Conservation (phyloP, 2,888 invertebrate species). For the Epicampocera succincta region DNA sequence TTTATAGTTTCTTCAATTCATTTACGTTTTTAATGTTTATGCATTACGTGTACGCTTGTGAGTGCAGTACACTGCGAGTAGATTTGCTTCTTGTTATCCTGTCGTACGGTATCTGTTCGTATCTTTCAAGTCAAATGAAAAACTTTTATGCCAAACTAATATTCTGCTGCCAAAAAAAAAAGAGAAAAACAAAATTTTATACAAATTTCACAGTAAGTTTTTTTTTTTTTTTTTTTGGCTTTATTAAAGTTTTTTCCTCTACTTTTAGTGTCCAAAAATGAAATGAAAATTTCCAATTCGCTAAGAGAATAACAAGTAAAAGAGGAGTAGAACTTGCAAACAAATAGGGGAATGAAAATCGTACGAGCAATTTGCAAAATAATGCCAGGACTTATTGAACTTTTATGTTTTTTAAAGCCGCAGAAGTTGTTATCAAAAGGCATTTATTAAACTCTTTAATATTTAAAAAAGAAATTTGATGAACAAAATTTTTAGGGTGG, state of each 20-base stretch:
- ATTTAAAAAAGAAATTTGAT: slow-evolving; percentile 26
- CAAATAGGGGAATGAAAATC: slow-evolving; percentile 26
- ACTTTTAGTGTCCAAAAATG: slow-evolving; percentile 13
- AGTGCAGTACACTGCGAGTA: slow-evolving; percentile 3
- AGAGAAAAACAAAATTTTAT: slow-evolving; percentile 18
- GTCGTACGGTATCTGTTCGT: slow-evolving; percentile 38
- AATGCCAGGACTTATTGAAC: slow-evolving; percentile 37
- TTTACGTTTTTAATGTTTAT: slow-evolving; percentile 25
- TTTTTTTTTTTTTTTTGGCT: not conserved
- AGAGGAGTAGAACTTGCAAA: not conserved
- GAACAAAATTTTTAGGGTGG: slow-evolving; percentile 10
- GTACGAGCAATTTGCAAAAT: slow-evolving; percentile 19
- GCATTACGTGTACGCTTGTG: slow-evolving; percentile 2
- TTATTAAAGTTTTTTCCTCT: not conserved
- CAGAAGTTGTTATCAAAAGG: slow-evolving; percentile 24
- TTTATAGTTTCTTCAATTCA: slow-evolving; percentile 30
- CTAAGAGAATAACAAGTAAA: slow-evolving; percentile 1
- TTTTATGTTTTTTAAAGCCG: slow-evolving; percentile 6
- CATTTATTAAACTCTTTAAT: slow-evolving; percentile 37
- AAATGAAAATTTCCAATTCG: slow-evolving; percentile 13
- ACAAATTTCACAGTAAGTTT: slow-evolving; percentile 53
- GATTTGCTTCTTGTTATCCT: not conserved
- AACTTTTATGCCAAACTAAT: slow-evolving; percentile 66
- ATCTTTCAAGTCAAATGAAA: slow-evolving; percentile 65
- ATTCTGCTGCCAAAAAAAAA: slow-evolving; percentile 41